Percentiles rank a stretch among this genome's conserved stretches.
phyloP scores from a whole-genome alignment of 2,888 invertebrate species.

The Homarus gammarus region DNA sequence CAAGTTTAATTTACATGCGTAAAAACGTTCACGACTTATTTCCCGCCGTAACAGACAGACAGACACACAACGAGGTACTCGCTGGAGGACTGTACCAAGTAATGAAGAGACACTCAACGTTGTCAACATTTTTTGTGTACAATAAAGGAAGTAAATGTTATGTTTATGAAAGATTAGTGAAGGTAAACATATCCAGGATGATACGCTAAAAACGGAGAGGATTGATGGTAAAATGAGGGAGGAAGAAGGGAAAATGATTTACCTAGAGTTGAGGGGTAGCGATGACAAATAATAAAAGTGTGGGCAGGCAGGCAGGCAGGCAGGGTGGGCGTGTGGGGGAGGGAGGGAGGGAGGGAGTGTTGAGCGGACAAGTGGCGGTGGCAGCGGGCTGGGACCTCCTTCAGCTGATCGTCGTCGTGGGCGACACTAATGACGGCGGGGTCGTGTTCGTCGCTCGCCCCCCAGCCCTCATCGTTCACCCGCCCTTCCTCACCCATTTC shows the following conservation, averaged over 20 bases:
- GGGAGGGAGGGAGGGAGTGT: not conserved
- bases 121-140: too few relatives aligned
- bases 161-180: too few relatives aligned
- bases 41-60: too few relatives aligned
- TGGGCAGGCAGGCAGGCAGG: not conserved
- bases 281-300: not conserved
- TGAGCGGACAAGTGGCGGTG: conserved; percentile 66
- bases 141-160: too few relatives aligned
- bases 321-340: not conserved
- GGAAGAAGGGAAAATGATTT: not conserved
- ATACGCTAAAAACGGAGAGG: too few relatives aligned
- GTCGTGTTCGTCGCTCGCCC: conserved; percentile 30
- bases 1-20: too few relatives aligned
- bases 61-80: too few relatives aligned
- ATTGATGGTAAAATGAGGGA: not conserved
- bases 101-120: too few relatives aligned
- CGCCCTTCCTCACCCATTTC: too few relatives aligned
- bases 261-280: not conserved
- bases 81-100: too few relatives aligned
- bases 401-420: conserved; percentile 58
- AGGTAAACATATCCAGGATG: too few relatives aligned
- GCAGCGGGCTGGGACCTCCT: conserved; percentile 26
- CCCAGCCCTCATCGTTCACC: conserved; percentile 22
- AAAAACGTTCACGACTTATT: too few relatives aligned
- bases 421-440: conserved; percentile 53